Conservation (phyloP, 1,140 invertebrate genomes). For the Eciton burchellii region DNA sequence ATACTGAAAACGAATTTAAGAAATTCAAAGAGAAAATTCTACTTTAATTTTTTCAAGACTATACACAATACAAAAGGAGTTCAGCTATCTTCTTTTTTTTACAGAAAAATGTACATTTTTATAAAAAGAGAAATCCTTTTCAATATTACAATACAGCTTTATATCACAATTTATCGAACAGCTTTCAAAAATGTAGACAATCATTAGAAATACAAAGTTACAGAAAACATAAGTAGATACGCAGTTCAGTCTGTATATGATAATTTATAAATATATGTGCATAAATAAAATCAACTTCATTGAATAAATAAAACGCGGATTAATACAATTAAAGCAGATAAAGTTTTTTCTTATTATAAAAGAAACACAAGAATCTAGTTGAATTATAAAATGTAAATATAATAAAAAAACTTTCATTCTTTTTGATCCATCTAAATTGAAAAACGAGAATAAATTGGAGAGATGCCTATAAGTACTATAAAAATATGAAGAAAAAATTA, state of each 20-base stretch:
- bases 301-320: constrained; percentile 1
- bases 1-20: constrained; percentile 5
- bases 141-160: constrained; percentile 37
- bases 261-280: constrained; percentile 54
- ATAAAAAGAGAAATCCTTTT: not conserved
- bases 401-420: constrained; percentile 4
- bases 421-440: not conserved
- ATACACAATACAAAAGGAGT: constrained; percentile 18
- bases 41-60: constrained; percentile 34
- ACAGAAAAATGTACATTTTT: constrained; percentile 19
- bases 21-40: constrained; percentile 10
- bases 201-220: constrained; percentile 25
- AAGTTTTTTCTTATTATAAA: constrained; percentile 9
- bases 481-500: constrained; percentile 26
- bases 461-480: not conserved
- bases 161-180: constrained; percentile 56
- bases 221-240: constrained; percentile 21
- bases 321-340: not conserved
- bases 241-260: constrained; percentile 28
- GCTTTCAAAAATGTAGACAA: constrained; percentile 35
- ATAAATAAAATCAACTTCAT: constrained; percentile 54
- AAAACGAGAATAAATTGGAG: constrained; percentile 18
- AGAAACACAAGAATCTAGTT: constrained; percentile 46
- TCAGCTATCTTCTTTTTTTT: constrained; percentile 15
- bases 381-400: not conserved